These are phyloP conservation scores for Hystrix brachyura DNA, from an alignment of 2,113 vertebrate species.

Conservation along the genomic window DNA sequence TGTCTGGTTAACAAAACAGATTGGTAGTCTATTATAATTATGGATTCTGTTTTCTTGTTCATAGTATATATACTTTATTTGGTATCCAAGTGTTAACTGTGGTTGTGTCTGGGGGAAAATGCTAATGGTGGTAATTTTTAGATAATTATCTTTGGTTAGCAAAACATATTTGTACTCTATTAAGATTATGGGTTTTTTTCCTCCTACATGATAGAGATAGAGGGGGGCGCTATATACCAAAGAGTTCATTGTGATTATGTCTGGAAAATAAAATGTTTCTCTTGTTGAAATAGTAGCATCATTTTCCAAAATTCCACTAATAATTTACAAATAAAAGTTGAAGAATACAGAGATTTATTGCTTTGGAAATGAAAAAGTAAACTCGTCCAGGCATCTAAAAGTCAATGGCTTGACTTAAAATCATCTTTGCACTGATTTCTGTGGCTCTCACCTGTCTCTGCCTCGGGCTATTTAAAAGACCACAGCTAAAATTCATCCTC, in stretches of 20 bases:
- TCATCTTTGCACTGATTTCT: conserved; percentile 34
- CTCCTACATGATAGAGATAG: too few relatives aligned
- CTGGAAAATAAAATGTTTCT: not conserved
- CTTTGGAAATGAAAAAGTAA: conserved; percentile 33
- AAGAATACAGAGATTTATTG: not conserved
- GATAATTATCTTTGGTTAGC: not conserved
- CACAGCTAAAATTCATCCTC: not conserved
- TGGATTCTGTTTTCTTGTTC: not conserved
- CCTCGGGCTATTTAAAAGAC: not conserved
- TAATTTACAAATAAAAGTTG: conserved; percentile 12
- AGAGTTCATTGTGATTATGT: not conserved
- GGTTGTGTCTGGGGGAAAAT: not conserved
- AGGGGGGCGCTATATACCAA: not conserved
- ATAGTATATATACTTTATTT: not conserved
- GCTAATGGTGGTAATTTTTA: not conserved
- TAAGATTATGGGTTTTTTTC: not conserved
- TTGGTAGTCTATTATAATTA: not conserved
- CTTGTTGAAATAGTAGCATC: not conserved
- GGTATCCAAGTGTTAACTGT: not conserved
- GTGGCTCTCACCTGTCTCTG: not conserved
- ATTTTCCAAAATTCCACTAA: not conserved
- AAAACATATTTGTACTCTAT: not conserved
- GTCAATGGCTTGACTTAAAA: not conserved
- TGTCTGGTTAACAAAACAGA: conserved; percentile 23
- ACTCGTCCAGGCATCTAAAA: not conserved